phyloP scores from a whole-genome alignment of 2,113 vertebrate species.

The Eptesicus fuscus region DNA sequence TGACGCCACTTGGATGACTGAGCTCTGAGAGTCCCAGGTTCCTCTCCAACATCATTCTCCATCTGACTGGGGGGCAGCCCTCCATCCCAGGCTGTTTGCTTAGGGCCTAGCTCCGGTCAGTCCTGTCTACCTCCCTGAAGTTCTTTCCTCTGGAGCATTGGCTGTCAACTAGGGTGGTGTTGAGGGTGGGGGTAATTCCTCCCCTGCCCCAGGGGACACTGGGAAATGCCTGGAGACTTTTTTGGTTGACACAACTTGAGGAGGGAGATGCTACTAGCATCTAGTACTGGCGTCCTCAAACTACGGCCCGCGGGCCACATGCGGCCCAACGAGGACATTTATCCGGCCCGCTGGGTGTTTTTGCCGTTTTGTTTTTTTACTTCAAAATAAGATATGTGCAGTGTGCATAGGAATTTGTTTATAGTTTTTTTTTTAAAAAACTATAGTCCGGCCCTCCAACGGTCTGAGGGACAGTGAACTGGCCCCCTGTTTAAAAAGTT shows the following conservation, averaged over 20 bases:
- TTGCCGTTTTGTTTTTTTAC: too few species aligned
- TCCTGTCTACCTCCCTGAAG: fast-evolving
- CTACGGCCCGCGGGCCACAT: too few species aligned
- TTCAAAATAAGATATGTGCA: too few species aligned
- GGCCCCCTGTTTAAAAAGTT: too few species aligned
- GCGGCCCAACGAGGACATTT: too few species aligned
- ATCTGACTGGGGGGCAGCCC: background rate
- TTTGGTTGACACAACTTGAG: background rate
- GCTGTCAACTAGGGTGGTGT: background rate
- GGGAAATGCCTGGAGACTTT: background rate
- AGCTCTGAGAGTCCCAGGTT: background rate
- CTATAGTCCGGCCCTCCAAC: too few species aligned
- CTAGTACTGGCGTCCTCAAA: background rate
- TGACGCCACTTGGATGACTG: background rate
- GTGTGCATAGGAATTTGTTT: too few species aligned
- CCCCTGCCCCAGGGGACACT: background rate
- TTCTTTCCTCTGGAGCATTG: background rate
- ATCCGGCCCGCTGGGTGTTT: too few species aligned
- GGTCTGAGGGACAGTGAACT: too few species aligned
- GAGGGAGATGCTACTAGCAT: too few species aligned
- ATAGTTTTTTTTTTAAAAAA: too few species aligned
- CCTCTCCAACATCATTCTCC: background rate
- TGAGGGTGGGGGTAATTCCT: background rate
- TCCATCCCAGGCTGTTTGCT: background rate
- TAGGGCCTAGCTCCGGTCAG: background rate